Conservation (phyloP, 2,888 invertebrate species). For the Bombyx huttoni region DNA sequence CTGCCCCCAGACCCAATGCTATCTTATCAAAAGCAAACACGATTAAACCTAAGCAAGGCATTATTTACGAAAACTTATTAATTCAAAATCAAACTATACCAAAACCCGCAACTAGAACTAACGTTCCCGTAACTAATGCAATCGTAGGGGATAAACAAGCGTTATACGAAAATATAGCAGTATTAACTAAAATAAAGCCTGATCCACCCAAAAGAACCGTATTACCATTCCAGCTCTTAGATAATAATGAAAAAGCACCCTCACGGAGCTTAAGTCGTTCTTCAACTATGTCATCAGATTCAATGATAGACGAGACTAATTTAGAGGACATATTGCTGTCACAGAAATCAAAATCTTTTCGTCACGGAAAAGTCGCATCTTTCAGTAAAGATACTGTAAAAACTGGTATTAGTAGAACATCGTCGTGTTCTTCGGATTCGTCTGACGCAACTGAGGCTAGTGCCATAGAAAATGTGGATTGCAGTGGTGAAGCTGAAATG, state of each 20-base stretch:
- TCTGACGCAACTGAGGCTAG: slow-evolving; percentile 53
- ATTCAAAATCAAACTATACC: slow-evolving; percentile 30
- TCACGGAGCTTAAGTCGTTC: slow-evolving; percentile 37
- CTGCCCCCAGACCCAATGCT: slow-evolving; percentile 39
- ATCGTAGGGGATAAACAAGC: slow-evolving; percentile 26
- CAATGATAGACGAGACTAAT: slow-evolving; percentile 57
- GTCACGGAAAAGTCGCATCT: slow-evolving; percentile 28
- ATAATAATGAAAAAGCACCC: slow-evolving; percentile 18
- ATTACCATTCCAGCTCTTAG: slow-evolving; percentile 19
- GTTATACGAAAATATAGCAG: slow-evolving; percentile 50
- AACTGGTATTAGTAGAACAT: slow-evolving; percentile 33
- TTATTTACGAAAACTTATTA: slow-evolving; percentile 50
- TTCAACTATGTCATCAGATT: slow-evolving; percentile 53
- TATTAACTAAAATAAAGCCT: slow-evolving; percentile 31
- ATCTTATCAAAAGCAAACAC: slow-evolving; percentile 6
- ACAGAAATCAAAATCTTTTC: slow-evolving; percentile 60
- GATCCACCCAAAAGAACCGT: slow-evolving; percentile 39
- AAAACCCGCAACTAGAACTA: slow-evolving; percentile 47
- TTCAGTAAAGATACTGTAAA: slow-evolving; percentile 26
- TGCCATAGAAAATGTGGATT: slow-evolving; percentile 63
- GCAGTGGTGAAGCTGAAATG: slow-evolving; percentile 42
- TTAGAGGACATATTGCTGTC: slow-evolving; percentile 62
- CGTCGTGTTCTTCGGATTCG: slow-evolving; percentile 45
- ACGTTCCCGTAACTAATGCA: slow-evolving; percentile 34
- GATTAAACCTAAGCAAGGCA: slow-evolving; percentile 17